These are phyloP conservation scores for Nesogale talazaci DNA, from an alignment of 2,113 vertebrate genomes.

Conservation along the genomic window DNA sequence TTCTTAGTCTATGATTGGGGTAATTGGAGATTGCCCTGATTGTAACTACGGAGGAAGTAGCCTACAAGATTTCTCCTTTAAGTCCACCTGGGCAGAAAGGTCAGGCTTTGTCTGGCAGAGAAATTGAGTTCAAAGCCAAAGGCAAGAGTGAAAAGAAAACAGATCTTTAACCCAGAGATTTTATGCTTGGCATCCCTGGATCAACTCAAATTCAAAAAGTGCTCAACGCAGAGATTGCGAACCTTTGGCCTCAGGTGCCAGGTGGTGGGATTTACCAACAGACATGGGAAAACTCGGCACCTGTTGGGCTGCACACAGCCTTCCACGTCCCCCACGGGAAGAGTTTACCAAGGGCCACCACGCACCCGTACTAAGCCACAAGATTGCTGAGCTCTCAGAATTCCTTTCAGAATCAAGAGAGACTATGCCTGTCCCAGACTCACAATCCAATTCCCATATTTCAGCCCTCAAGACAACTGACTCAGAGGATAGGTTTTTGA, in stretches of 20 bases:
- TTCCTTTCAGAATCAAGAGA: constrained; percentile 22
- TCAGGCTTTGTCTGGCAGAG: constrained; percentile 14
- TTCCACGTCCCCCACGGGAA: constrained; percentile 9
- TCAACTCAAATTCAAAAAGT: constrained; percentile 56
- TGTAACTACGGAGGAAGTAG: neutral
- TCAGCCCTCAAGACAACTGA: neutral
- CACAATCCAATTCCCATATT: neutral
- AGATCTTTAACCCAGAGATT: neutral
- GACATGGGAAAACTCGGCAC: constrained; percentile 53
- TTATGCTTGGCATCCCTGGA: neutral
- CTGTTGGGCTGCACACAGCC: constrained; percentile 58
- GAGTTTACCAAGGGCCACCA: constrained; percentile 40
- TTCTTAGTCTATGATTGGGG: neutral
- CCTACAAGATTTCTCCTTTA: neutral
- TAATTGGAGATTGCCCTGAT: neutral
- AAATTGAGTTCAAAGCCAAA: constrained; percentile 27
- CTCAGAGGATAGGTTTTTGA: constrained; percentile 2
- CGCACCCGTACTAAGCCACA: constrained; percentile 41
- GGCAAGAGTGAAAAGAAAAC: neutral
- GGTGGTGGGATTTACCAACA: constrained; percentile 52
- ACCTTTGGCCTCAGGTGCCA: constrained; percentile 50
- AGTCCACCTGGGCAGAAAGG: neutral
- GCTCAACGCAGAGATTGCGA: constrained; percentile 57
- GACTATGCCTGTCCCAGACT: neutral
- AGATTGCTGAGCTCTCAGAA: neutral